Evolutionary conservation across 2,888 invertebrate species (phyloP), one percentile per base, ranked within the genome.

Genomic region (Merodon equestris): DNA sequence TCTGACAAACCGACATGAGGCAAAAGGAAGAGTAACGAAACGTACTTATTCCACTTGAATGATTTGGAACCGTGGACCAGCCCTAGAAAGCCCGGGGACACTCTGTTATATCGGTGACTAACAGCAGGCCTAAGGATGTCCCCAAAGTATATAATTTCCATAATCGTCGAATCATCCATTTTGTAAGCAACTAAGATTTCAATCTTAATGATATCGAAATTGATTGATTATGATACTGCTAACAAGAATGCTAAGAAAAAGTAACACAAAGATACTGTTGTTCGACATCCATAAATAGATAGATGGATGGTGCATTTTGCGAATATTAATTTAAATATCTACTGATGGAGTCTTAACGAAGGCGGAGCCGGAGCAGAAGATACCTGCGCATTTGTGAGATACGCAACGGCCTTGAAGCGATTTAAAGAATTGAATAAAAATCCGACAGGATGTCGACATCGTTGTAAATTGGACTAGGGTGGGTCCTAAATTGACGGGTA

Each of bases 311-410:
- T 27, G 27, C 27, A 27, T 7, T 27, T 57, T 67, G 53, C 40
- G 67, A 61, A 58, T 77, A 77, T 77, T 77, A 77, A 77, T 77
- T 77, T 77, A 77, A 77, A 67, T 68, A 77, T 72, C 77, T 40
- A 53, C 38, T 72, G 77, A 72, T 72, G 66, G 63, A n/a, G n/a
- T n/a, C n/a, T n/a, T n/a, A n/a, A n/a, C n/a, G n/a, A n/a, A n/a
- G n/a, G n/a, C n/a, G n/a, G n/a, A 54, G 57, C 73, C 63, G 27
- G 19, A 73, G 73, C 72, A 63, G 57, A 56, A 72, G 50, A 53
- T 57, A 51, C 12, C 19, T 15, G 10, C 38, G 45, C 40, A 14
- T 36, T n/a, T 36, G 36, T 36, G 5, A 36, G 36, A 36, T 40
- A 40, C n/a, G 12, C 15, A 27, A 48, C 61, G 56, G 19, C 40